Percentiles rank a stretch among this genome's conserved stretches.
Evolutionary conservation across 2,113 vertebrate genomes (phyloP).

Genomic region (Aphelocoma coerulescens): DNA sequence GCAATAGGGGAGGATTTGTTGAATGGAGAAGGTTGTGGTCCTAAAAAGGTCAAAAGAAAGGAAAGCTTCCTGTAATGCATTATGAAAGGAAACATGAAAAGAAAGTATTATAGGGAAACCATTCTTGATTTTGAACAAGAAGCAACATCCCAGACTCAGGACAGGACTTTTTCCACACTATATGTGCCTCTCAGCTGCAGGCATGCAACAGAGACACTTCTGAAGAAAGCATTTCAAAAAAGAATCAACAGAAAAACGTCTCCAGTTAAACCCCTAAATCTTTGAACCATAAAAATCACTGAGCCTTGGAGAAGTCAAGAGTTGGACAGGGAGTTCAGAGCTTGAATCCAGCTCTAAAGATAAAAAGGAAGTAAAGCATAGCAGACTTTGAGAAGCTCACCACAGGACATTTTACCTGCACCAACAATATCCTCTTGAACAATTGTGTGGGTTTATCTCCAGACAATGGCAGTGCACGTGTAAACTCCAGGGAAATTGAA

Average conservation of each 20-base stretch:
- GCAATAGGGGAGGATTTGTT: neutral
- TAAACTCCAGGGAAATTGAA: slow-evolving; percentile 62
- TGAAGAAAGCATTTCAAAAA: neutral
- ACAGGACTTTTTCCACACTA: neutral
- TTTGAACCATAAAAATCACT: neutral
- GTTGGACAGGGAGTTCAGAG: neutral
- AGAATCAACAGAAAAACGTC: neutral
- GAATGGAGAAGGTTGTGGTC: neutral
- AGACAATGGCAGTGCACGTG: slow-evolving; percentile 38
- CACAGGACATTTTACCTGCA: slow-evolving; percentile 3
- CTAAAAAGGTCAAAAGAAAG: neutral
- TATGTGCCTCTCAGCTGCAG: neutral
- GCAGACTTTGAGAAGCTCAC: slow-evolving; percentile 11
- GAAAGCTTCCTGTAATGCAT: neutral
- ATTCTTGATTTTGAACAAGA: neutral
- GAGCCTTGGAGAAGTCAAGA: neutral
- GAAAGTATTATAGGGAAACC: neutral
- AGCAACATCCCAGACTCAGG: neutral
- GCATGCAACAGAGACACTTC: neutral
- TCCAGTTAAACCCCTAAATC: neutral
- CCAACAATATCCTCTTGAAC: neutral
- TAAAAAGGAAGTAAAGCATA: neutral
- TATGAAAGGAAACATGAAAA: neutral
- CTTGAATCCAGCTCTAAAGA: neutral
- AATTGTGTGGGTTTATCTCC: slow-evolving; percentile 46